Percentiles rank a stretch among this genome's conserved stretches.
Evolutionary conservation across 1,140 invertebrate genomes (phyloP).

Genomic region (Octopus sinensis): DNA sequence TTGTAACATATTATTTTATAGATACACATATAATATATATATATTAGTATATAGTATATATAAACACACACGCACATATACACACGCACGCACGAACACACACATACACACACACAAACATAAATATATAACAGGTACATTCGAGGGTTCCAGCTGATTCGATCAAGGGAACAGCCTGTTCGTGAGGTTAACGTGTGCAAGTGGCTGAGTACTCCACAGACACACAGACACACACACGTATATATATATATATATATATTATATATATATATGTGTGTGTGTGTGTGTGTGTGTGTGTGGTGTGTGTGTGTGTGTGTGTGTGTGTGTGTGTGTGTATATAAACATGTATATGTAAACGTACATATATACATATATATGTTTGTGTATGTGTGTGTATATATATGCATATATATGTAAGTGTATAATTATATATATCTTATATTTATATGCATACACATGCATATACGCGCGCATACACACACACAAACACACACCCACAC

Average conservation of each 20-base stretch:
- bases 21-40: too few species aligned
- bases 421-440: background rate
- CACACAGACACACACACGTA: background rate
- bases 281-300: background rate
- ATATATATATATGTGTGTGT: background rate
- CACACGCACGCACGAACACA: too few species aligned
- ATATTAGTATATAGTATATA: too few species aligned
- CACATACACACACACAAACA: too few species aligned
- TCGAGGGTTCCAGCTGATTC: too few species aligned
- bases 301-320: background rate
- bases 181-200: too few species aligned
- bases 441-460: background rate
- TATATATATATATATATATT: conserved; percentile 11
- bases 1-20: too few species aligned
- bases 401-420: background rate
- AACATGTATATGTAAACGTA: background rate
- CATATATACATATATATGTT: background rate
- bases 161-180: too few species aligned
- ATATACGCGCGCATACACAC: background rate
- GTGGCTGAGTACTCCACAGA: too few species aligned
- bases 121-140: too few species aligned
- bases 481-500: background rate
- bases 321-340: background rate
- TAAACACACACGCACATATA: too few species aligned
- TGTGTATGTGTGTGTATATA: background rate